Conservation (phyloP, 1,140 invertebrate genomes). For the Theocolax elegans region DNA sequence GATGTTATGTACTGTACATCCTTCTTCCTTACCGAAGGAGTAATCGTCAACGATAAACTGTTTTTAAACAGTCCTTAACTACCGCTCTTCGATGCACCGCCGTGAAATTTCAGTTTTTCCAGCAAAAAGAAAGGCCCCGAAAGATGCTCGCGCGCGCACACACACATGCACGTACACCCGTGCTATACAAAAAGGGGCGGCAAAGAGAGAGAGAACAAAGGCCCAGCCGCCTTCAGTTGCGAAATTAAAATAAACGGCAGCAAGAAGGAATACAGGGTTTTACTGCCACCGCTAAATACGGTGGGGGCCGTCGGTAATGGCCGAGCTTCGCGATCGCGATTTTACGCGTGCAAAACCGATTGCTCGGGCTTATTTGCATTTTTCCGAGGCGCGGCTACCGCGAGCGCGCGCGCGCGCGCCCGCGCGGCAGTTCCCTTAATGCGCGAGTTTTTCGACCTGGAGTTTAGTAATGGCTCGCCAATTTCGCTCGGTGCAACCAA, state of each 20-base stretch:
- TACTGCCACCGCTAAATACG: constrained; percentile 26
- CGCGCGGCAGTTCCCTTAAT: background rate
- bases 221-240: constrained; percentile 50
- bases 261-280: constrained; percentile 53
- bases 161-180: background rate
- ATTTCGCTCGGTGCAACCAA: background rate
- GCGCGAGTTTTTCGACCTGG: background rate
- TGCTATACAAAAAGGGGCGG: constrained; percentile 8
- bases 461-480: constrained; percentile 9
- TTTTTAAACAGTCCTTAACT: constrained; percentile 28
- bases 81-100: constrained; percentile 1
- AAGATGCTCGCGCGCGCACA: too few relatives aligned
- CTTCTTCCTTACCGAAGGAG: too few relatives aligned
- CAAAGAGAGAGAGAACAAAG: constrained; percentile 56
- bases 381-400: too few relatives aligned
- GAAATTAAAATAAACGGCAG: constrained; percentile 66
- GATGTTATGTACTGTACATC: too few relatives aligned
- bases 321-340: constrained; percentile 41
- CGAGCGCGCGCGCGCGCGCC: background rate
- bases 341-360: constrained; percentile 56
- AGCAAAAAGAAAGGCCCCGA: background rate
- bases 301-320: constrained; percentile 46
- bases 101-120: constrained; percentile 24
- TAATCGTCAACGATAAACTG: too few relatives aligned
- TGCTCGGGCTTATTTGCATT: constrained; percentile 38